Percentiles rank a stretch among this genome's conserved stretches.
Conservation (phyloP, 92 coral and sea anemone genomes). For the Phenganax marumi region DNA sequence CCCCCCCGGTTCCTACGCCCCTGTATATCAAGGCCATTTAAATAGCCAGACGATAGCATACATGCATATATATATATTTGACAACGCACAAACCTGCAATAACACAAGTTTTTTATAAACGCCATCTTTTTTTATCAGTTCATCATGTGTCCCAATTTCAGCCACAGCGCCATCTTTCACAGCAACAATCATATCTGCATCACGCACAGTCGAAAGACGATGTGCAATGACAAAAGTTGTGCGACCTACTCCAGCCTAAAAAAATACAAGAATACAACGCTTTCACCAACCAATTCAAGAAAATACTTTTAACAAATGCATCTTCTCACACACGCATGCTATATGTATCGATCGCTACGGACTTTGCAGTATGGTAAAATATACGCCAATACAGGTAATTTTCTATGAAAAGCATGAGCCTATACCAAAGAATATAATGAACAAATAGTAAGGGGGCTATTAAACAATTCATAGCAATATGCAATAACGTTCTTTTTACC, state of each 20-base stretch:
- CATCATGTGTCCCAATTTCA: conserved; percentile 81
- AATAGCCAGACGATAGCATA: not conserved
- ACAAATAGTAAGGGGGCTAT: not conserved
- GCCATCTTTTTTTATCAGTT: conserved; percentile 80
- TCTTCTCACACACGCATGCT: not conserved
- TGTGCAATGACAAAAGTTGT: conserved; percentile 95
- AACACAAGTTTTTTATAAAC: conserved; percentile 84
- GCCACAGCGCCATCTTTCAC: conserved; percentile 83
- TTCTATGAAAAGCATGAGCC: not conserved
- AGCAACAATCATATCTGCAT: conserved; percentile 88
- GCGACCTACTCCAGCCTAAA: conserved; percentile 93
- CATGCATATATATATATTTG: not conserved
- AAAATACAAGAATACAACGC: not conserved
- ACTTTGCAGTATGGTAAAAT: too few relatives aligned
- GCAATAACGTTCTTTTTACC: conserved; percentile 16
- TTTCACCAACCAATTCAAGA: too few relatives aligned
- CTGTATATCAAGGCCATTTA: not conserved
- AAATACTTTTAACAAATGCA: not conserved
- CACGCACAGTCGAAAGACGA: conserved; percentile 86
- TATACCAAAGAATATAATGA: not conserved
- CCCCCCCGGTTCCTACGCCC: too few relatives aligned
- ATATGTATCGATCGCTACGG: not conserved
- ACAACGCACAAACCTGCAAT: conserved; percentile 66
- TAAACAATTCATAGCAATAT: not conserved
- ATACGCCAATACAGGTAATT: too few relatives aligned